phyloP scores from a whole-genome alignment of 2,797 vertebrate genomes.

The Melanotaenia maccullochi region DNA sequence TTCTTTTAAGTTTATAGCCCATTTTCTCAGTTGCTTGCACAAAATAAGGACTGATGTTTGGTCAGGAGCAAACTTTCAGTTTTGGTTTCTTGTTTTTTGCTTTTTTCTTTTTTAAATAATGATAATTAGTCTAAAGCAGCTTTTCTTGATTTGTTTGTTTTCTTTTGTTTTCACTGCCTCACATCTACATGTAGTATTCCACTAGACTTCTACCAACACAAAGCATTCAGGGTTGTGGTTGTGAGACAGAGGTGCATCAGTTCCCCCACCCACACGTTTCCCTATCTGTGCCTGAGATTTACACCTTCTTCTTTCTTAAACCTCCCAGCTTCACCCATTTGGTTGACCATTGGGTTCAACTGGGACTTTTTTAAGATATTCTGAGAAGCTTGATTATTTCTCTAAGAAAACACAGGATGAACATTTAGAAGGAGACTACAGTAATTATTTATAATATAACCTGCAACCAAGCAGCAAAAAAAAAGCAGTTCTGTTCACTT shows the following conservation, averaged over 20 bases:
- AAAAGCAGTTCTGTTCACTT: conserved; percentile 12
- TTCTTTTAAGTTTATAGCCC: not conserved
- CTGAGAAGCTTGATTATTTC: conserved; percentile 7
- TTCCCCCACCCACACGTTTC: conserved; percentile 51
- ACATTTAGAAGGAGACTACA: conserved; percentile 9
- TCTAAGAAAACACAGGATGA: conserved; percentile 2
- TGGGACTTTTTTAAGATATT: conserved; percentile 38
- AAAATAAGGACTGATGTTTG: not conserved
- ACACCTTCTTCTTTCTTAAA: conserved; percentile 11
- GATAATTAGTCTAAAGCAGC: too few relatives aligned
- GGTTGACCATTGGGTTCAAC: conserved; percentile 43
- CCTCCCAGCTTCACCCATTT: conserved; percentile 35
- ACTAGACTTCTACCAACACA: not conserved
- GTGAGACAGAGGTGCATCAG: conserved; percentile 40
- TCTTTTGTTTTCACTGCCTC: not conserved
- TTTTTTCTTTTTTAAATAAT: too few relatives aligned
- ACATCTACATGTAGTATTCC: conserved; percentile 13
- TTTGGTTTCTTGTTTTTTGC: too few relatives aligned
- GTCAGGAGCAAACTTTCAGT: not conserved
- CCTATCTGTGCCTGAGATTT: conserved; percentile 30
- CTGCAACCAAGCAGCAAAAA: conserved; percentile 18
- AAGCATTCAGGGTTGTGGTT: conserved; percentile 34
- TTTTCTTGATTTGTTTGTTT: not conserved
- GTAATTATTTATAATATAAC: conserved; percentile 7
- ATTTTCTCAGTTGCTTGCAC: not conserved